Conservation (phyloP, 1,140 invertebrate genomes). For the Temnothorax longispinosus region DNA sequence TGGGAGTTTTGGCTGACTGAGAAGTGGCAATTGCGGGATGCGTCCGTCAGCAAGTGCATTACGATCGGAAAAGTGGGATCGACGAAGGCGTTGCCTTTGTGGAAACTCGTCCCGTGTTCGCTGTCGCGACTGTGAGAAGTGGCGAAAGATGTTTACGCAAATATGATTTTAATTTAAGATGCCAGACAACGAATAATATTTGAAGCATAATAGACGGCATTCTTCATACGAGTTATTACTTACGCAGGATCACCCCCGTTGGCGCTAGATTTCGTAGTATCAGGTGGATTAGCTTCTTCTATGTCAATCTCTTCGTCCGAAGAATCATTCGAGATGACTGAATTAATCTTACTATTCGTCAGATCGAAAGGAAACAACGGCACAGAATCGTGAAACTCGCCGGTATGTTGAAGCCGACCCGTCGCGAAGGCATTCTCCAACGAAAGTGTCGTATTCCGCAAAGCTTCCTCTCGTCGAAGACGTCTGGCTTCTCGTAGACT, state of each 20-base stretch:
- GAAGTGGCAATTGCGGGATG: conserved; percentile 25
- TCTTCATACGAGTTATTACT: neutral
- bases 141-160: conserved; percentile 1
- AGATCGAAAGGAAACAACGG: conserved; percentile 75
- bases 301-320: neutral
- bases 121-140: conserved; percentile 18
- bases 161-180: neutral
- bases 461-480: conserved; percentile 72
- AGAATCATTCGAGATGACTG: neutral
- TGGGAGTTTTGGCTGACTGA: neutral
- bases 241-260: neutral
- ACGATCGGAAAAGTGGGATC: conserved; percentile 39
- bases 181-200: neutral
- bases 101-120: neutral
- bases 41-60: conserved; percentile 36
- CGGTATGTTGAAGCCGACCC: conserved; percentile 77
- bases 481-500: conserved; percentile 37
- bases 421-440: conserved; percentile 71
- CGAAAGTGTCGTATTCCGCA: conserved; percentile 70
- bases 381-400: conserved; percentile 83
- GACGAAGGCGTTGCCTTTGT: conserved; percentile 22
- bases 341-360: neutral
- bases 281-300: neutral
- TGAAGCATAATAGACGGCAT: neutral
- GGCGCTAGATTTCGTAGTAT: neutral